Evolutionary conservation across 1,140 invertebrate species (phyloP), one percentile per base, ranked within the genome.

Genomic region (Apocrypta bakeri): DNA sequence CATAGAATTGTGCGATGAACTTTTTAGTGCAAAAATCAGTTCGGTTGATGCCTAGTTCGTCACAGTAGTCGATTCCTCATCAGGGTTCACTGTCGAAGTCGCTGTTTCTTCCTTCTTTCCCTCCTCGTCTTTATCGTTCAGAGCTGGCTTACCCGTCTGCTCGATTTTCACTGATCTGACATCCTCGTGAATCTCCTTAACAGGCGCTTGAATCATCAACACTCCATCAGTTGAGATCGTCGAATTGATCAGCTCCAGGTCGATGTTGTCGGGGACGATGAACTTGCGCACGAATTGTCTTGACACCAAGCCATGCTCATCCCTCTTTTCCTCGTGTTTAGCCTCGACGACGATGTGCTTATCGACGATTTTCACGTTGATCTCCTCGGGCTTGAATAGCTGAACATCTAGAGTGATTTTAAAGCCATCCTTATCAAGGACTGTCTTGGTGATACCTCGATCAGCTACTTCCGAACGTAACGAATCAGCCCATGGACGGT

Each of bases 361-460:
- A 78, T 94, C 93, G 12, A 83, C 81, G 12, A 96, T 94, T 88
- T 96, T 97, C 1, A 98, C 96, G 6, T 94, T 93, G n/a, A 98
- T 95, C 88, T 98, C 97, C 74, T 96, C 95, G 0, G 97, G 96
- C 56, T 94, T 92, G 88, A 98, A 98, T 84, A 98, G 96, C 63
- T 96, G 94, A 0, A 98, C 96, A 88, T 98, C 97, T 87, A 97
- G 89, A 84, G 93, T 94, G 0, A 96, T 94, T 88, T 96, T 93
- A 85, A 93, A 94, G 48, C 92, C 93, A 78, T 94, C 87, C 74
- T 94, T 94, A 85, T 94, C 7, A 91, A 91, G 8, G 71, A 0
- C 24, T 0, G 75, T 25, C 14, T 27, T 48, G 1, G 80, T 68
- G 25, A 63, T 25, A 7, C 71, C 79, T 3, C 31, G 95, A 6